phyloP scores from a whole-genome alignment of 1,140 invertebrate genomes.

The Charaxes varanes region DNA sequence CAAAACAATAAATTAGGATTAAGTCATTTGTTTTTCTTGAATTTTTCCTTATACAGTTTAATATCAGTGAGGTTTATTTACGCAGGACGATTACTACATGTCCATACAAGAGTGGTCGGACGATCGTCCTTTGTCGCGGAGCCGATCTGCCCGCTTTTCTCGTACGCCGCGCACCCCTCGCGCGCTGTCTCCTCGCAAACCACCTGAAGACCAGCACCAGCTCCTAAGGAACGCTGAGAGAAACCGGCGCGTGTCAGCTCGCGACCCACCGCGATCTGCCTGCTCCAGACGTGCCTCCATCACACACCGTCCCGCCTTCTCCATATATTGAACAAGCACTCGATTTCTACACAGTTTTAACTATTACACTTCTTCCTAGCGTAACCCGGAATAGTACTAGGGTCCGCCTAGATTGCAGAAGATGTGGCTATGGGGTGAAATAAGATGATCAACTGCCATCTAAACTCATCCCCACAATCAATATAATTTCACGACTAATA shows the following conservation, averaged over 20 bases:
- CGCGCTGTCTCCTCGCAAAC: constrained; percentile 39
- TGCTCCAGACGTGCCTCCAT: constrained; percentile 47
- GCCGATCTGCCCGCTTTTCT: constrained; percentile 43
- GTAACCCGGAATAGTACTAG: no score
- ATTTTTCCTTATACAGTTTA: no score
- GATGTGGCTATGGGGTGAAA: no score
- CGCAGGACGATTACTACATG: constrained; percentile 46
- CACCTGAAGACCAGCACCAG: constrained; percentile 24
- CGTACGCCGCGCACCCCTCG: constrained; percentile 39
- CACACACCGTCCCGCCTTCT: constrained; percentile 54
- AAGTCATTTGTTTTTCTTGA: no score
- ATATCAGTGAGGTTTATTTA: no score
- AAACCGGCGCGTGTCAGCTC: constrained; percentile 37
- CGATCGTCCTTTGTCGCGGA: constrained; percentile 45
- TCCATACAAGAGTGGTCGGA: constrained; percentile 46
- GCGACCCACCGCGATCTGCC: constrained; percentile 36
- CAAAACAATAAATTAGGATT: no score
- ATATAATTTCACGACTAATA: no score
- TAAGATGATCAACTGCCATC: no score
- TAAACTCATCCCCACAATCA: no score
- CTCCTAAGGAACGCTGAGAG: constrained; percentile 32
- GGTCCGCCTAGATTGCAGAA: no score
- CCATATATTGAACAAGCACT: constrained; percentile 51
- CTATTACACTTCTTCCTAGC: no score
- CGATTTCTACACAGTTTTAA: no score